Conservation (phyloP, 2,797 vertebrate species). For the Crocodylus rhombifer region DNA sequence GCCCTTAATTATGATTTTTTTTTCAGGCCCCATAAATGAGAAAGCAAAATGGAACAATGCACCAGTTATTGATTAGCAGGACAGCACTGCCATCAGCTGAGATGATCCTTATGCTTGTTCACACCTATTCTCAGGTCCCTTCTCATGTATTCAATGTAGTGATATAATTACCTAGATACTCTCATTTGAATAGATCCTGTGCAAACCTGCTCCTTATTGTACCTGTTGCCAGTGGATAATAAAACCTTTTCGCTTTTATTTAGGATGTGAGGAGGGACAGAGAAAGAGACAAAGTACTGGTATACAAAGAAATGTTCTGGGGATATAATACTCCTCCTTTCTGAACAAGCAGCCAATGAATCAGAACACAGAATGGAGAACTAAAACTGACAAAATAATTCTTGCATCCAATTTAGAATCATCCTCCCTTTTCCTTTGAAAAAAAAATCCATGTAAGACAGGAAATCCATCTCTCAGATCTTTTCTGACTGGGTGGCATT, state of each 20-base stretch:
- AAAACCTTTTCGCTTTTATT: neutral
- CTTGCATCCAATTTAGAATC: neutral
- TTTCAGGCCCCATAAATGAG: neutral
- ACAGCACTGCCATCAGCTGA: neutral
- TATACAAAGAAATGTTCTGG: neutral
- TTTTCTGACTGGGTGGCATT: neutral
- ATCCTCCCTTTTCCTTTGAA: neutral
- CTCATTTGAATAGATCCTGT: neutral
- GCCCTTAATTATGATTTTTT: no score
- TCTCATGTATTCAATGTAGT: neutral
- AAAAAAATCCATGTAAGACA: neutral
- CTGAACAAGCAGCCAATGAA: neutral
- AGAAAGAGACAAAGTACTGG: neutral
- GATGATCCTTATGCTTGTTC: neutral
- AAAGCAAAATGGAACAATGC: neutral
- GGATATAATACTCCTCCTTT: neutral
- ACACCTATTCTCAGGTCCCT: neutral
- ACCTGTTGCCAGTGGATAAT: neutral
- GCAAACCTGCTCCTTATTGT: neutral
- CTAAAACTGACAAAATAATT: neutral
- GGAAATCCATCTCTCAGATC: neutral
- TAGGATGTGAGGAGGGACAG: neutral
- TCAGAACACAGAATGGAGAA: neutral
- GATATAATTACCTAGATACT: neutral
- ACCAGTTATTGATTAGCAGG: neutral